Evolutionary conservation across 2,888 invertebrate species (phyloP).

Genomic region (Orthosia gothica): DNA sequence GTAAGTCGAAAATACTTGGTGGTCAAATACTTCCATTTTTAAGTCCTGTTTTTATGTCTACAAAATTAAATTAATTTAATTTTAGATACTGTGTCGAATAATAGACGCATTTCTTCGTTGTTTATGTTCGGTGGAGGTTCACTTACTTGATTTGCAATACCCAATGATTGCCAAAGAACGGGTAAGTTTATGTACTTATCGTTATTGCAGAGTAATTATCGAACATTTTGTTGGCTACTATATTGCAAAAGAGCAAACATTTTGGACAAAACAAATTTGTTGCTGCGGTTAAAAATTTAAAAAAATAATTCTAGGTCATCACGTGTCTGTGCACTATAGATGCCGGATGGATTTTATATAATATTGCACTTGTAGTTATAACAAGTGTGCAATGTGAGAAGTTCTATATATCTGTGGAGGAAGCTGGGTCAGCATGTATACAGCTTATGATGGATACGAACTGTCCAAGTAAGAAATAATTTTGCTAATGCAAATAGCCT

Average conservation of each 20-base stretch:
- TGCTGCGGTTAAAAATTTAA: too few relatives aligned
- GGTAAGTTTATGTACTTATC: too few relatives aligned
- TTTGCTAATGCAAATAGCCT: too few relatives aligned
- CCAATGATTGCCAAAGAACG: too few relatives aligned
- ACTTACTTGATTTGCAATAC: too few relatives aligned
- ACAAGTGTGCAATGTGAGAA: conserved; percentile 1
- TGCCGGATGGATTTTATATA: background rate
- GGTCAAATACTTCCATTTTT: background rate
- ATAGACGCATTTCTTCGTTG: too few relatives aligned
- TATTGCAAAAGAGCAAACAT: background rate
- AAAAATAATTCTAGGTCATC: background rate
- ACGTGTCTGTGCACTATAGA: too few relatives aligned
- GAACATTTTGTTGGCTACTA: too few relatives aligned
- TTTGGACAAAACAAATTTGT: background rate
- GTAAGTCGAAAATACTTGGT: too few relatives aligned
- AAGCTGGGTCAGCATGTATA: background rate
- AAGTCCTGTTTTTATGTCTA: too few relatives aligned
- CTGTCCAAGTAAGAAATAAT: conserved; percentile 3
- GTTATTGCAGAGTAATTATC: too few relatives aligned
- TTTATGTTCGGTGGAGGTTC: too few relatives aligned
- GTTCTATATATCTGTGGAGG: background rate
- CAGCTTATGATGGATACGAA: background rate
- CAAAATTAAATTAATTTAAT: background rate
- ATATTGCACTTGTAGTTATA: background rate
- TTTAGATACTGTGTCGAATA: background rate